Evolutionary conservation across 2,797 vertebrate genomes (phyloP), one percentile per base, ranked within the genome.

Genomic region (Poecilia velifera): DNA sequence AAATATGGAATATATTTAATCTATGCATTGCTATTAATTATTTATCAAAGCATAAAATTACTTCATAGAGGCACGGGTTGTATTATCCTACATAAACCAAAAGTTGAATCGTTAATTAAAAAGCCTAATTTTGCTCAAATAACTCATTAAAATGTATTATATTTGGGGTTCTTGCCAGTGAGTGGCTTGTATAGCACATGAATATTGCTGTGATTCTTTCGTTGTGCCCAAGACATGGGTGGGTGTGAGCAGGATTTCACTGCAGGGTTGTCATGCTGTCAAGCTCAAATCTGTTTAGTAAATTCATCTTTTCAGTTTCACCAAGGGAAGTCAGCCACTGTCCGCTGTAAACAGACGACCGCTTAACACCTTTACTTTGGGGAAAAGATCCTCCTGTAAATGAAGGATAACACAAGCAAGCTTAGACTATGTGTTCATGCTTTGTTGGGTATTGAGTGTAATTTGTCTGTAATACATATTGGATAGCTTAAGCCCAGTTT

Each of bases 241-340:
- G 28, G 47, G n/a, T 18, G 59, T 0, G 36, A 55, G 31, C 14
- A n/a, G 53, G 73, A 9, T 41, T 78, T 80, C 76, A 75, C 46
- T 85, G 70, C 73, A 51, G 53, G 46, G 71, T 79, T 82, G 81
- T 49, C 39, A 46, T 16, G 18, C 72, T 7, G 20, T 39, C 75
- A 62, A 31, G 25, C n/a, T 72, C 74, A 45, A 82, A 74, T 74
- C 72, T 72, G 31, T 72, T 55, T 28, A 81, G 20, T 79, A 74
- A 73, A 75, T 71, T 51, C 25, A 41, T 66, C 53, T 39, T 36
- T n/a, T 74, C 28, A n/a, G 14, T 13, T 59, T 7, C 34, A 45
- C 73, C 49, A 47, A 46, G 73, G 45, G 7, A 8, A 81, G 43
- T 39, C 43, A 59, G 72, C 36, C 41, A 10, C 62, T 18, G 39